Evolutionary conservation across 2,888 invertebrate species (phyloP).

Genomic region (Catonia carolina): DNA sequence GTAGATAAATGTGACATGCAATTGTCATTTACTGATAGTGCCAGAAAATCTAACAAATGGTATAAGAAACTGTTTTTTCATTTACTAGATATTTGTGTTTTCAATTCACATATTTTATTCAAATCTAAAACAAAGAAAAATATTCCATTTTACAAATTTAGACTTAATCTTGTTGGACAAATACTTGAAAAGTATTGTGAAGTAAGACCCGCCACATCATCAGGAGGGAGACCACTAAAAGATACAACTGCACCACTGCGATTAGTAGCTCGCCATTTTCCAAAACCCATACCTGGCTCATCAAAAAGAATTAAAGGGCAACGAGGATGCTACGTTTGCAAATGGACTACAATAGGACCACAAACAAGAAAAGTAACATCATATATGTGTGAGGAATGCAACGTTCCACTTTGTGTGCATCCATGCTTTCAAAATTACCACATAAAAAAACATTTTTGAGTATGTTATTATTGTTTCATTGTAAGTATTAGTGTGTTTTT

Average conservation of each 20-base stretch:
- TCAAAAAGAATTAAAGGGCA: no score
- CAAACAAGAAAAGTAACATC: not conserved
- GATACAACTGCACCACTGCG: not conserved
- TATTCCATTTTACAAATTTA: not conserved
- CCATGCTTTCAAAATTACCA: not conserved
- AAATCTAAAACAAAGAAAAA: not conserved
- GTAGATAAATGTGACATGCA: conserved; percentile 15
- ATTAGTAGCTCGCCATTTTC: conserved; percentile 1
- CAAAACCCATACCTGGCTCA: not conserved
- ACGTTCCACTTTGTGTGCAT: conserved; percentile 1
- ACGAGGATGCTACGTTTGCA: not conserved
- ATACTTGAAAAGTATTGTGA: conserved; percentile 5
- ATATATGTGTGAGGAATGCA: conserved; percentile 1
- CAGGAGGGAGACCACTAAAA: not conserved
- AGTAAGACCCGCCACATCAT: not conserved
- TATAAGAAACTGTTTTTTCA: conserved; percentile 13
- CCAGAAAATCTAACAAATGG: conserved; percentile 6
- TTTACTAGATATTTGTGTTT: not conserved
- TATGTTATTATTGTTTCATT: no score
- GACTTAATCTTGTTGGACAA: not conserved
- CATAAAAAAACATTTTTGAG: not conserved
- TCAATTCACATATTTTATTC: not conserved
- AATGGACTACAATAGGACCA: not conserved
- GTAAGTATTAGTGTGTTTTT: no score
- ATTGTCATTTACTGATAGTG: conserved; percentile 10